Base-by-base conservation (phyloP, 1,140 invertebrate genomes). In the Tribolium castaneum region DNA sequence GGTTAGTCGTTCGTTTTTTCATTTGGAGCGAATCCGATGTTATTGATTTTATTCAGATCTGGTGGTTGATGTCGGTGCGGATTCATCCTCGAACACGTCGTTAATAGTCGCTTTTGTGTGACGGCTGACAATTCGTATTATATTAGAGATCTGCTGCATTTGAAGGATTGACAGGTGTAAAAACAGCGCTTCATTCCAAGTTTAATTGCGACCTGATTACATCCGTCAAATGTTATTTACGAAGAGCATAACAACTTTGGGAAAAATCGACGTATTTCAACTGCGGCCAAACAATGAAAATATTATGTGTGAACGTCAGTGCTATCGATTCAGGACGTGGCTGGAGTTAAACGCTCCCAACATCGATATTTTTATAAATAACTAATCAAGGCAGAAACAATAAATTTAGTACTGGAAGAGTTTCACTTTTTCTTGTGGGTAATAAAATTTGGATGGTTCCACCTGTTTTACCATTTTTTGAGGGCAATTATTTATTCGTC, bases 31-130 rank as follows among this genome's bases (percentile, higher is more conserved):
- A 34, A 35, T 35, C 14, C 30, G 59, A 35, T 12, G 30, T 66
- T 66, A 66, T 66, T 66, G 59, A 66, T 66, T 66, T 66, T 66
- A 66, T 66, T 66, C 59, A 66, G 59, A 66, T 66, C 25, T 66
- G 59, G 59, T 66, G 59, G 59, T 66, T 66, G 59, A 66, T 66
- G 59, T n/a, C 59, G 30, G 59, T 35, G 30, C 59, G 59, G 59
- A 66, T 66, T 66, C 59, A 66, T 66, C 30, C 59, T 66, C 59
- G 1, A 66, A 66, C 59, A 66, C 59, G 59, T 66, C 59, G 59
- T 66, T 66, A 66, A 66, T 66, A 66, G 59, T 66, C 59, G 59
- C 59, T 66, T 66, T 66, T 66, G 59, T 35, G 59, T 66, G 59
- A 66, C 59, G 59, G 59, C 59, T 66, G 59, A 66, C 59, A 66